phyloP scores from a whole-genome alignment of 2,888 invertebrate species.

The Monoplex corrugatus region DNA sequence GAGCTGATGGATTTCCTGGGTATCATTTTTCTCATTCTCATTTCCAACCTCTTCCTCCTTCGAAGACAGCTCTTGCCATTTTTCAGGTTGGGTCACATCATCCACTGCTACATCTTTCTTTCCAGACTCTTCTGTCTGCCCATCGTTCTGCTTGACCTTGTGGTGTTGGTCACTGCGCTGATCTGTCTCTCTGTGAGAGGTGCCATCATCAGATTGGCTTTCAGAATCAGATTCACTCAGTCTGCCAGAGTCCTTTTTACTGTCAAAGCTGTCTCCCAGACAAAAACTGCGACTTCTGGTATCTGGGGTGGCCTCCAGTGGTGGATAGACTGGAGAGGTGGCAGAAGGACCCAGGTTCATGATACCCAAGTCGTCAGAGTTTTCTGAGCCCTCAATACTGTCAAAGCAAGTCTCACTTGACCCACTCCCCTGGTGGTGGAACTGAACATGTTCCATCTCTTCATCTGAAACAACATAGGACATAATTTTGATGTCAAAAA shows the following conservation, averaged over 20 bases:
- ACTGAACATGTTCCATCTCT: constrained; percentile 45
- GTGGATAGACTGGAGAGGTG: neutral
- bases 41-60: neutral
- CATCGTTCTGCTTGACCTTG: neutral
- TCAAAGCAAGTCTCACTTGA: constrained; percentile 35
- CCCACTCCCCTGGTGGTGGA: neutral
- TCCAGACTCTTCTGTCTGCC: neutral
- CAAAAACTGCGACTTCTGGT: neutral
- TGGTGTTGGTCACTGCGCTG: neutral
- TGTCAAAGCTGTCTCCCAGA: neutral
- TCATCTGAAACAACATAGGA: neutral
- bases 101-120: no score
- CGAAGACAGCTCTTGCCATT: no score
- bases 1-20: neutral
- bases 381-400: neutral
- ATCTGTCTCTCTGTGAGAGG: neutral
- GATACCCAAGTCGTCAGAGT: neutral
- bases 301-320: constrained; percentile 22
- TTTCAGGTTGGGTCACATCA: no score
- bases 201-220: neutral
- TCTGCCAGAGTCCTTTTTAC: neutral
- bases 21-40: no score
- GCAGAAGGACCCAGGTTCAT: neutral
- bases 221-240: neutral
- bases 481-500: no score